These are phyloP conservation scores for Morus bassanus DNA, from an alignment of 2,797 vertebrate genomes.

Conservation along the genomic window DNA sequence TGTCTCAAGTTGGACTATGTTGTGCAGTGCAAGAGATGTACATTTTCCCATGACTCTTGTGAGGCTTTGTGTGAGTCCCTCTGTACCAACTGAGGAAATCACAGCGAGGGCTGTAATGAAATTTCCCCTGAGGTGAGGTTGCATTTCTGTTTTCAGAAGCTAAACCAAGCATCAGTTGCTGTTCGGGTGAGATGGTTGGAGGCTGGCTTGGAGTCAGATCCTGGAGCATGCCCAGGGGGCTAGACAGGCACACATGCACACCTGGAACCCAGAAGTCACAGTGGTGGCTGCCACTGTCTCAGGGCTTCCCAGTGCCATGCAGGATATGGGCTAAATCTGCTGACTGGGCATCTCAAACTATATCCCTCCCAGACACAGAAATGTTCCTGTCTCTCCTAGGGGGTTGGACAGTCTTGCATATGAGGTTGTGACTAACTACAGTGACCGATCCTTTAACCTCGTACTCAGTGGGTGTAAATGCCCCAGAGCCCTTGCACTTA, in stretches of 20 bases:
- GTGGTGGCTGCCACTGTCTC: neutral
- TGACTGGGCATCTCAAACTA: neutral
- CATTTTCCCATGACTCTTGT: neutral
- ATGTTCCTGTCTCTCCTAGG: neutral
- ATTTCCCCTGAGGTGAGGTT: neutral
- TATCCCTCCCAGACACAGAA: neutral
- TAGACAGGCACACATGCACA: accelerated
- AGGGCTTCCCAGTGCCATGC: neutral
- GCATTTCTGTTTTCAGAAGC: neutral
- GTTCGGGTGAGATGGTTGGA: neutral
- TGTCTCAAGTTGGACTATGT: neutral
- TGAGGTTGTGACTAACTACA: neutral
- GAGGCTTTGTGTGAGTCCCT: neutral
- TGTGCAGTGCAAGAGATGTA: neutral
- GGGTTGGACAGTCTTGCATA: neutral
- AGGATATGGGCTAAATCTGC: neutral
- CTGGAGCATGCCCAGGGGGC: neutral
- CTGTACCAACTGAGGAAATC: neutral
- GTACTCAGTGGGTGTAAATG: neutral
- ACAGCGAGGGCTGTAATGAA: neutral
- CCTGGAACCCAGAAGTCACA: neutral
- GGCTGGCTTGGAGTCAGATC: neutral
- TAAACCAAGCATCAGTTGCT: neutral
- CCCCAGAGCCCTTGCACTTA: neutral
- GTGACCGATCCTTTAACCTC: neutral